Evolutionary conservation across 2,888 invertebrate genomes (phyloP), one percentile per base, ranked within the genome.

Genomic region (Incurvaria masculella): DNA sequence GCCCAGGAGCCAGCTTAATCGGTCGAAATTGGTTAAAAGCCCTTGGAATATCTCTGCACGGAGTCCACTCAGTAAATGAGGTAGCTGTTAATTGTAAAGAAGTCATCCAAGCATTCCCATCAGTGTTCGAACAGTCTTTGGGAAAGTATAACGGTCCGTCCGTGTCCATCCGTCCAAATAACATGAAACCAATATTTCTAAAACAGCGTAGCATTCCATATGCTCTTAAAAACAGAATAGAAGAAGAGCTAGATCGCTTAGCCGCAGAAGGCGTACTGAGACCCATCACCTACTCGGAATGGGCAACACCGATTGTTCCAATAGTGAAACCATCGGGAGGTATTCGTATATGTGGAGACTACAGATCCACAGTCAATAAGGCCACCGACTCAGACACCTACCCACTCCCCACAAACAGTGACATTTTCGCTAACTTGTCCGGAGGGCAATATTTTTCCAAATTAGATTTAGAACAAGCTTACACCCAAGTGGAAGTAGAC

Each of bases 381-480:
- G 46, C 50, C 8, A 50, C 42, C 6, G 23, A 46, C 14, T 42
- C 38, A 2, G 55, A 56, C 41, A 52, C 27, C 1, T 57, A 56
- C 38, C 55, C 55, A 4, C 23, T 56, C 2, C 54, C 54, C 11
- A 51, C 56, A 19, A 27, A 51, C 33, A 44, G 23, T 17, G 54
- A 55, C 33, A 51, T 52, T 4, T 54, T 55, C 46, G 45, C 48
- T 1, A 23, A 48, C 6, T 14, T 57, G 11, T 41, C 49, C 43
- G 58, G 55, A 3, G 54, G 56, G 2, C 27, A 38, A 16, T 23
- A 49, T 26, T 58, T 57, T 42, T 51, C 46, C 14, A 57, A 56
- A 46, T 11, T 56, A 11, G 56, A 58, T 42, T 41, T 57, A 4
- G 53, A 55, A 42, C 51, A 52, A 21, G 57, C 56, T 2, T 57